These are phyloP conservation scores for Periparus ater DNA, from an alignment of 2,797 vertebrate species.

Conservation along the genomic window DNA sequence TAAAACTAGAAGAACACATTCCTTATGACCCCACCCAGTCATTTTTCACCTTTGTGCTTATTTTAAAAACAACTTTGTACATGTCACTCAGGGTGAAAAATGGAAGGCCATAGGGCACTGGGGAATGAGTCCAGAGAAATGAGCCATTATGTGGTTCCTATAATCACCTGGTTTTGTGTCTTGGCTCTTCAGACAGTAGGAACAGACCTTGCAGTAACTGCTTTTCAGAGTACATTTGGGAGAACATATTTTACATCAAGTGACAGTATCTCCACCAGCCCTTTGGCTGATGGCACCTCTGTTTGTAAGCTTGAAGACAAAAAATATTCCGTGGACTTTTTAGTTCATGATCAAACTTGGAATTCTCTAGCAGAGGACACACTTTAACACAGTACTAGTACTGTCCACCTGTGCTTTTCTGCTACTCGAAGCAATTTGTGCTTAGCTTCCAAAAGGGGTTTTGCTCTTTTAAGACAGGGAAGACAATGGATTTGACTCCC, in stretches of 20 bases:
- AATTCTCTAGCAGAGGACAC: background rate
- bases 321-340: background rate
- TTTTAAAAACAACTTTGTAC: background rate
- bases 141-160: background rate
- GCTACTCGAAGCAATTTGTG: background rate
- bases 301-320: background rate
- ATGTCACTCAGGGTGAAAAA: background rate
- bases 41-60: background rate
- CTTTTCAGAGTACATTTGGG: background rate
- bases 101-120: background rate
- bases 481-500: background rate
- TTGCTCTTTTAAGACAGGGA: background rate
- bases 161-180: background rate
- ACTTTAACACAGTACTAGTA: fast-evolving
- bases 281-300: background rate
- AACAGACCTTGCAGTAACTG: background rate
- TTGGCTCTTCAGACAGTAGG: background rate
- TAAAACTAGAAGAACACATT: background rate
- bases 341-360: background rate
- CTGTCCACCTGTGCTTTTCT: background rate
- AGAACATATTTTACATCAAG: background rate
- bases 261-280: background rate
- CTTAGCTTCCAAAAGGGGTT: background rate
- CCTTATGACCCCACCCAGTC: background rate
- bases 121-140: background rate